Conservation (phyloP, 2,888 invertebrate species). For the Eupeodes luniger region DNA sequence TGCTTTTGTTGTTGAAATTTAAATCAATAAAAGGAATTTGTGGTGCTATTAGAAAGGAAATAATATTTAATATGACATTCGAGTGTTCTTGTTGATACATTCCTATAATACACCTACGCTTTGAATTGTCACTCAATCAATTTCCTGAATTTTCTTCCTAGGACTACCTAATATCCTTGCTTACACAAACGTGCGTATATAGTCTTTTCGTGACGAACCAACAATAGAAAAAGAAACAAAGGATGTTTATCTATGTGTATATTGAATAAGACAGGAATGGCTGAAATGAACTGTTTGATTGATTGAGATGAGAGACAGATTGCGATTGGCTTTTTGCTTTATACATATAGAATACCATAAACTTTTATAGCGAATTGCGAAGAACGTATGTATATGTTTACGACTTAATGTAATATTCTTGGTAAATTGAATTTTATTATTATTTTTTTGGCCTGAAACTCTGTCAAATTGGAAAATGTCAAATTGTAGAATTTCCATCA, state of each 20-base stretch:
- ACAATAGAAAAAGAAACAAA: neutral
- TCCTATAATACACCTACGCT: conserved; percentile 33
- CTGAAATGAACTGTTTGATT: conserved; percentile 36
- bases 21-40: conserved; percentile 2
- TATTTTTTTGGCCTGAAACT: neutral
- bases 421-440: conserved; percentile 24
- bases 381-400: neutral
- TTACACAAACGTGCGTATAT: conserved; percentile 9
- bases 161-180: neutral
- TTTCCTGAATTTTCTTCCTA: conserved; percentile 7
- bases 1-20: neutral
- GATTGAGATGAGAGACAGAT: conserved; percentile 38
- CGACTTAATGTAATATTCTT: neutral
- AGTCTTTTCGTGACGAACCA: conserved; percentile 47
- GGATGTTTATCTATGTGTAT: neutral
- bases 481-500: conserved; percentile 14
- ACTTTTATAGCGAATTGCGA: neutral
- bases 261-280: neutral
- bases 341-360: neutral
- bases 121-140: conserved; percentile 67
- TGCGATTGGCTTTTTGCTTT: conserved; percentile 28
- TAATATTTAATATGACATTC: conserved; percentile 36
- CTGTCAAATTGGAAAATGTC: conserved; percentile 24
- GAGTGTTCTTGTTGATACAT: neutral
- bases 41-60: neutral